Conservation (phyloP, 1,140 invertebrate species). For the Gonatopus flavifemur region DNA sequence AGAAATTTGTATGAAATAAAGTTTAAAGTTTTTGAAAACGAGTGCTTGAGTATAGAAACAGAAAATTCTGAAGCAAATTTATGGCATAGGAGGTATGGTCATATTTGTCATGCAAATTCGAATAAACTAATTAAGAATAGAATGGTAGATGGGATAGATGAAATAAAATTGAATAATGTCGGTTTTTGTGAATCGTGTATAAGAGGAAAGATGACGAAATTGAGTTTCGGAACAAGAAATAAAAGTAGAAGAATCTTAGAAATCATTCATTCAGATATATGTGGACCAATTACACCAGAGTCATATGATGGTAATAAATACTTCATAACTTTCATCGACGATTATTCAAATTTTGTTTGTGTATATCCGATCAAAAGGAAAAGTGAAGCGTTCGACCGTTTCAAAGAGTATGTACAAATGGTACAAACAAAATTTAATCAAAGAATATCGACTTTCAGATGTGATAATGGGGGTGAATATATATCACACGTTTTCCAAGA, state of each 20-base stretch:
- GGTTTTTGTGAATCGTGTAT: not conserved
- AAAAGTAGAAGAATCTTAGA: too few species aligned
- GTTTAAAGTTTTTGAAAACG: not conserved
- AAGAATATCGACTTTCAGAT: not conserved
- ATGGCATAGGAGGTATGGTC: constrained; percentile 3
- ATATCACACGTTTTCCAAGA: constrained; percentile 21
- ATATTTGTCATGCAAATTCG: not conserved
- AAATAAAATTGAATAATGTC: not conserved
- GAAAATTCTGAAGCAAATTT: not conserved
- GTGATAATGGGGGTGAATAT: constrained; percentile 28
- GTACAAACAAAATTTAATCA: not conserved
- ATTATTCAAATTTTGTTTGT: not conserved
- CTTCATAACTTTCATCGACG: not conserved
- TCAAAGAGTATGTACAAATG: not conserved
- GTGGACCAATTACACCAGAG: not conserved
- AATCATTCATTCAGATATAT: not conserved
- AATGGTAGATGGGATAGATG: not conserved
- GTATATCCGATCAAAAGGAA: not conserved
- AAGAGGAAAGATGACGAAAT: not conserved
- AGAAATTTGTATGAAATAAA: not conserved
- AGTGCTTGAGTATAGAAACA: constrained; percentile 21
- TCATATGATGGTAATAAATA: not conserved
- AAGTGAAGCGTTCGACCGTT: too few species aligned
- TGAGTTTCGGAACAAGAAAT: not conserved
- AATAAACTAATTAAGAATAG: too few species aligned